phyloP scores from a whole-genome alignment of 2,797 vertebrate species.

The Chromobotia macracanthus region DNA sequence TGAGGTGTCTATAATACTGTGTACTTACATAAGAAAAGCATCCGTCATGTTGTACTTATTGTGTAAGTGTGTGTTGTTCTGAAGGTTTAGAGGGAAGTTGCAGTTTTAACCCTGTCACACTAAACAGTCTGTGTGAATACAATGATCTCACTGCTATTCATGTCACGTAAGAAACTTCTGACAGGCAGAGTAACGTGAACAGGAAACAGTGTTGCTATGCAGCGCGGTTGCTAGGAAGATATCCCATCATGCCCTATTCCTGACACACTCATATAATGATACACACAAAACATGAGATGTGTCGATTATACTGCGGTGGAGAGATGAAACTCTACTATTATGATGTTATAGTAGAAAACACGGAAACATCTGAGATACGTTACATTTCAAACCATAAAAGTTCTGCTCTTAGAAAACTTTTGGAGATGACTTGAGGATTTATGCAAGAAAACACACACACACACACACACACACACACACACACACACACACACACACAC shows the following conservation, averaged over 20 bases:
- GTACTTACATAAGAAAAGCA: no score
- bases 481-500: conserved; percentile 61
- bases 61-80: no score
- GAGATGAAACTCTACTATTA: neutral
- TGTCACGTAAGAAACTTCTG: conserved; percentile 29
- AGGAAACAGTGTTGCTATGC: conserved; percentile 33
- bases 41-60: no score
- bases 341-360: neutral
- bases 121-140: neutral
- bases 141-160: conserved; percentile 30
- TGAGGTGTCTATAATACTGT: no score
- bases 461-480: conserved; percentile 55
- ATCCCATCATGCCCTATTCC: conserved; percentile 11
- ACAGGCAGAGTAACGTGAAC: conserved; percentile 8
- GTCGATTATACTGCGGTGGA: neutral
- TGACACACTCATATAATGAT: conserved; percentile 1
- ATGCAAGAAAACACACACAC: neutral
- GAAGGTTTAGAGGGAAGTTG: no score
- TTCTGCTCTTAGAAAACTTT: neutral
- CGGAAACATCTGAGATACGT: no score
- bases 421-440: neutral
- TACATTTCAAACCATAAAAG: neutral
- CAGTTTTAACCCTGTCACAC: neutral
- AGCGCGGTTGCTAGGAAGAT: conserved; percentile 25
- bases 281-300: neutral